Evolutionary conservation across 2,797 vertebrate genomes (phyloP).

Genomic region (Numenius phaeopus): DNA sequence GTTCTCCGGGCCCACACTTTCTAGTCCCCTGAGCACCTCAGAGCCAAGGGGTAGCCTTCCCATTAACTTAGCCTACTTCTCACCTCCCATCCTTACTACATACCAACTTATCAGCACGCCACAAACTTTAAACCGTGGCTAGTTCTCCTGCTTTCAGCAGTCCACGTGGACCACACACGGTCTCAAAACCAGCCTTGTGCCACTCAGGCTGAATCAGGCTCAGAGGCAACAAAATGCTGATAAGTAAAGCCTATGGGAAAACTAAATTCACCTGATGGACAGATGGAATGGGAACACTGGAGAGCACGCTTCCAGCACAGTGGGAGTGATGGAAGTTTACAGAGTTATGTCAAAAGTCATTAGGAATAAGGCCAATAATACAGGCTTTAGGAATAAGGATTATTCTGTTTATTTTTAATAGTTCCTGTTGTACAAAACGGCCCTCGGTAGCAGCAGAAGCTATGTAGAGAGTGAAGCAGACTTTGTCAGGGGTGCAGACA

Average conservation of each 20-base stretch:
- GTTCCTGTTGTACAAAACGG: neutral
- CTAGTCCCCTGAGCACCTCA: neutral
- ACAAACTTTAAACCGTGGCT: neutral
- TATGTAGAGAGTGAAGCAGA: neutral
- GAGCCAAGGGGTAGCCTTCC: neutral
- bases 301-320: neutral
- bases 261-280: neutral
- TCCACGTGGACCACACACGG: accelerated
- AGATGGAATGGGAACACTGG: neutral
- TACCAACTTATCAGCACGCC: neutral
- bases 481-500: neutral
- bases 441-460: neutral
- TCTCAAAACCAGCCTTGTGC: neutral
- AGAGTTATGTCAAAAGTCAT: neutral
- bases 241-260: neutral
- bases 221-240: neutral
- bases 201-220: neutral
- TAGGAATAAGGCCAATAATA: neutral
- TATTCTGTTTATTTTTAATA: neutral
- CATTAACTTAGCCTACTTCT: neutral
- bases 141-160: neutral
- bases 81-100: neutral
- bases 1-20: neutral
- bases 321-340: neutral
- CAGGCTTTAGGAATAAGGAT: neutral